Base-by-base conservation (phyloP, 2,113 vertebrate species). In the Engraulis encrasicolus region DNA sequence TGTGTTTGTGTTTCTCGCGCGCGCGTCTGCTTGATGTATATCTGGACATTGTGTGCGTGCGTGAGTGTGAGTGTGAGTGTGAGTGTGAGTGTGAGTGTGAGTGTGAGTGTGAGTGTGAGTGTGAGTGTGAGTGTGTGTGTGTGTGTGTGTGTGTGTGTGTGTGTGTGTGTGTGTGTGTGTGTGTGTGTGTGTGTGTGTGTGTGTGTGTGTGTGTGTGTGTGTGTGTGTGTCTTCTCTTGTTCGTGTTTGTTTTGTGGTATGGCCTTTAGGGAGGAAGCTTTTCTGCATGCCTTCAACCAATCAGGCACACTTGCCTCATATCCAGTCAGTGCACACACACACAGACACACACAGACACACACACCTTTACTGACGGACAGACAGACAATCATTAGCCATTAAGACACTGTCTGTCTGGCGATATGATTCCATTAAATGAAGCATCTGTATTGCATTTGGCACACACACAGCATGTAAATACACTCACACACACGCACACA, bases 401-500 rank as follows among this genome's bases (percentile, higher is more conserved):
- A 61, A 61, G 3, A 61, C 27, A n/a, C 52, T 20, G 20, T 61
- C 20, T 27, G 6, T 61, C 58, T n/a, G 1, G 5, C 23, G 6
- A 61, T 6, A 23, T 61, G 27, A 61, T 61, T 61, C 23, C 20
- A 61, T 23, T 61, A 61, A 61, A 61, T n/a, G 11, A 27, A 27
- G 27, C n/a, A 61, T 45, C 58, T 61, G 6, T 20, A 7, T 11
- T 61, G 20, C 11, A 61, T n/a, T 2, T 11, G 12, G 52, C n/a
- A 17, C 79, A 80, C 34, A 78, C 27, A 81, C 6, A 52, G 45
- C n/a, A n/a, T n/a, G n/a, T n/a, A n/a, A n/a, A 82, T n/a, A 79
- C 78, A 12, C n/a, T n/a, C n/a, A n/a, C n/a, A 36, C 52, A 81
- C 48, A 78, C 31, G 15, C 61, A 81, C 80, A 49, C 50, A 82